Base-by-base conservation (phyloP, 2,797 vertebrate genomes). In the Hirundo rustica region DNA sequence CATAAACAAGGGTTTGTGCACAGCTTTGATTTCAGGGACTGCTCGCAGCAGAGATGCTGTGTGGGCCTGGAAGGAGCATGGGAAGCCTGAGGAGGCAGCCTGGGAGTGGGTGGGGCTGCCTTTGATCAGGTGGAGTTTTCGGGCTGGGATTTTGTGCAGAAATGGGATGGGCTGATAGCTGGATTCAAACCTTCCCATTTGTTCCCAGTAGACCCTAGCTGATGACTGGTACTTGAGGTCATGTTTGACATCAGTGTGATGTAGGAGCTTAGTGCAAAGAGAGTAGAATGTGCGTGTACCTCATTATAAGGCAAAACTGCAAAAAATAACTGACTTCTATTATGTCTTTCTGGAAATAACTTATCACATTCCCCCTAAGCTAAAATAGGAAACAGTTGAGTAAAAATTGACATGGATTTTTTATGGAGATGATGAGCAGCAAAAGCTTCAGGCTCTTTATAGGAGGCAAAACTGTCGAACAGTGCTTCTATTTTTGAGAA, bases 341-440 rank as follows among this genome's bases (percentile, higher is more conserved):
- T 86, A 66, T 61, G 58, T 53, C 45, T 78, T 66, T 27, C 51
- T 89, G 79, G 50, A 78, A 92, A 89, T 60, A 91, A 58, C 17
- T 1, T 58, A 78, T 3, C 91, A 60, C 48, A 11, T 81, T 89
- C 68, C 50, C 45, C 26, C 48, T 51, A 47, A 82, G 83, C 89
- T 96, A 94, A 96, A 96, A 93, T 21, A 86, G 84, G 89, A 82
- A 96, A 68, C 62, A 77, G 85, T 16, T 95, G 91, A 93, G 77
- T 86, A 95, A 95, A 95, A 94, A 85, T 34, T 40, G 50, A 44
- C 68, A 77, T 17, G 11, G 40, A 14, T 83, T 93, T 91, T 92
- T 93, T 9, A 55, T 55, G 45, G 44, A 60, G 83, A 93, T 2
- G 40, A 85, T 48, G 61, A 90, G 93, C 85, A 90, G 88, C n/a